These are phyloP conservation scores for Lasius fuliginosus DNA, from an alignment of 2,888 invertebrate species.

Conservation along the genomic window DNA sequence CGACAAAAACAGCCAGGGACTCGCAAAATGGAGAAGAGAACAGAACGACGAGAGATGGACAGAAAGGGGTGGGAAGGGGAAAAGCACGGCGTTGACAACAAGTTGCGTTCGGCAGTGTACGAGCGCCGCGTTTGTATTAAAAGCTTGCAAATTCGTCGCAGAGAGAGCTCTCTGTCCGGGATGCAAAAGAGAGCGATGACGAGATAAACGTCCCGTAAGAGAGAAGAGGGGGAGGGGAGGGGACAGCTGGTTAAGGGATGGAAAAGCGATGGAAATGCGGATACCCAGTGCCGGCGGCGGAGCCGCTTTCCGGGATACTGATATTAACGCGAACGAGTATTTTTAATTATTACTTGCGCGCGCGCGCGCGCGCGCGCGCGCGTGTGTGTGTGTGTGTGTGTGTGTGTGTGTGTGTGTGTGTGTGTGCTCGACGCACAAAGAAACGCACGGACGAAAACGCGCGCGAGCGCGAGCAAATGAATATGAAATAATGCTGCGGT, in stretches of 20 bases:
- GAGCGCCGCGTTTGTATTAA: conserved; percentile 78
- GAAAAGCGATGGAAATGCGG: conserved; percentile 76
- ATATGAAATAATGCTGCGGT: conserved; percentile 84
- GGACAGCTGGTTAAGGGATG: conserved; percentile 60
- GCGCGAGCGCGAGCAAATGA: conserved; percentile 68
- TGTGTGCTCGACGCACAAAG: conserved; percentile 25
- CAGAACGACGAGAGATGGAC: conserved; percentile 6
- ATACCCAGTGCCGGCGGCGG: conserved; percentile 70
- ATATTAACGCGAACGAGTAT: conserved; percentile 74
- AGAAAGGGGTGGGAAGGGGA: conserved; percentile 10
- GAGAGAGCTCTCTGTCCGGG: conserved; percentile 68
- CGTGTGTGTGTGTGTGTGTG: conserved; percentile 60
- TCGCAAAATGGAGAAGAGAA: conserved; percentile 38
- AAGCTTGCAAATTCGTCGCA: conserved; percentile 78
- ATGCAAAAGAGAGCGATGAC: conserved; percentile 75
- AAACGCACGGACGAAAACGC: conserved; percentile 56
- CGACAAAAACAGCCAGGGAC: conserved; percentile 34
- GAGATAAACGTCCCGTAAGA: conserved; percentile 58
- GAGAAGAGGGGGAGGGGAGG: neutral
- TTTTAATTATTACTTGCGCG: conserved; percentile 85
- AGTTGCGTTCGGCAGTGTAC: conserved; percentile 73
- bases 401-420: too few relatives aligned
- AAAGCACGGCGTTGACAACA: conserved; percentile 69
- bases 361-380: too few relatives aligned
- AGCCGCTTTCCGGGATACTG: conserved; percentile 60